Conservation (phyloP, 2,888 invertebrate genomes). For the Noctua fimbriata region DNA sequence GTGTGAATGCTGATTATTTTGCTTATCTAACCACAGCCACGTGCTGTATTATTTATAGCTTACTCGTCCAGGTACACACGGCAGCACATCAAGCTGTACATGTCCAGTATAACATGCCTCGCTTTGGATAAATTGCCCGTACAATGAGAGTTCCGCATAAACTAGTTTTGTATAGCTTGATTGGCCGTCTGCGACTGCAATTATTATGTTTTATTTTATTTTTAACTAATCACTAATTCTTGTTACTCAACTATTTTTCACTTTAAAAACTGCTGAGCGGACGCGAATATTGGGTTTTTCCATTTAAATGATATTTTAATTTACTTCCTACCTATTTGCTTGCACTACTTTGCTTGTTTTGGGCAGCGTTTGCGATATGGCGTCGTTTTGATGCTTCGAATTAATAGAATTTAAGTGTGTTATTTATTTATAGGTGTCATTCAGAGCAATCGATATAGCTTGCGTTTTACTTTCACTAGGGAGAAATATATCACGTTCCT, state of each 20-base stretch:
- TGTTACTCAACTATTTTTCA: background rate
- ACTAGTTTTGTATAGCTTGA: too few relatives aligned
- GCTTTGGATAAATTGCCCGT: too few relatives aligned
- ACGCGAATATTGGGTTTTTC: background rate
- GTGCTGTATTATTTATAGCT: background rate
- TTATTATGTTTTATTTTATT: constrained; percentile 2
- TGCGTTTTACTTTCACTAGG: background rate
- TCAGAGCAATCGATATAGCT: background rate
- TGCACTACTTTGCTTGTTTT: background rate
- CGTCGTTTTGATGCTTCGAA: background rate
- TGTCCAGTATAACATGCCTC: too few relatives aligned
- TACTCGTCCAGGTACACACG: background rate
- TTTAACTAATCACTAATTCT: background rate
- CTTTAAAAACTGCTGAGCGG: constrained; percentile 10
- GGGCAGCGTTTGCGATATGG: constrained; percentile 3
- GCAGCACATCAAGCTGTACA: too few relatives aligned
- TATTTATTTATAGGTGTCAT: background rate
- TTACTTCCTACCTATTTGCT: too few relatives aligned
- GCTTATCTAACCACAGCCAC: background rate
- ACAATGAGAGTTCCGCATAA: too few relatives aligned
- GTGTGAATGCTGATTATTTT: background rate
- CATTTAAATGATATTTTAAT: background rate
- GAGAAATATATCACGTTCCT: background rate
- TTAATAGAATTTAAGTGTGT: background rate
- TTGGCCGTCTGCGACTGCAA: too few relatives aligned